phyloP scores from a whole-genome alignment of 1,140 invertebrate species.

The Agrypnia vestita region DNA sequence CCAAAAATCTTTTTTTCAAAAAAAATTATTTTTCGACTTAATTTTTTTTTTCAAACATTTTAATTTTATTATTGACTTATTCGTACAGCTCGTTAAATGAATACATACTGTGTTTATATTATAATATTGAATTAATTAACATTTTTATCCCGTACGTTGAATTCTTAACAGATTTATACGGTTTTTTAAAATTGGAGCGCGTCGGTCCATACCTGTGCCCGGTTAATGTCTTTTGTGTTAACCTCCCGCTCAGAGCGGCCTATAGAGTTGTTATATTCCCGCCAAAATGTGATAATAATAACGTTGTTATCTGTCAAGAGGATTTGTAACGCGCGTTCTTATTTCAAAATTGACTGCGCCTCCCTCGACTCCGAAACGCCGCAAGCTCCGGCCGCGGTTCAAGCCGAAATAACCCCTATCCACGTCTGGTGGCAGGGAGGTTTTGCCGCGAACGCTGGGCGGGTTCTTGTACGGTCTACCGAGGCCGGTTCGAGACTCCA shows the following conservation, averaged over 20 bases:
- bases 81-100: too few relatives aligned
- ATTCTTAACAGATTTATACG: too few relatives aligned
- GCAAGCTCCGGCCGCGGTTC: neutral
- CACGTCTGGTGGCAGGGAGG: neutral
- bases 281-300: conserved; percentile 62
- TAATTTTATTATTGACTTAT: too few relatives aligned
- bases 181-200: too few relatives aligned
- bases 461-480: neutral
- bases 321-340: conserved; percentile 61
- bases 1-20: too few relatives aligned
- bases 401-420: neutral
- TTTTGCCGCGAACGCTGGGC: neutral
- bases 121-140: too few relatives aligned
- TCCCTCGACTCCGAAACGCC: neutral
- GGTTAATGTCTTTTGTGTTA: conserved; percentile 48
- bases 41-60: too few relatives aligned
- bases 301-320: conserved; percentile 62
- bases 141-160: too few relatives aligned
- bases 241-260: conserved; percentile 44
- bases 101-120: too few relatives aligned
- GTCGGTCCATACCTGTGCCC: neutral
- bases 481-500: conserved; percentile 41
- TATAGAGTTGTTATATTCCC: conserved; percentile 56
- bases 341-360: conserved; percentile 59
- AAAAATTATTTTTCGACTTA: too few relatives aligned